A percentile compares a stretch with the other conserved stretches of the same genome.
These are phyloP conservation scores for Poecilia picta DNA, from an alignment of 2,797 vertebrate genomes.

Conservation along the genomic window DNA sequence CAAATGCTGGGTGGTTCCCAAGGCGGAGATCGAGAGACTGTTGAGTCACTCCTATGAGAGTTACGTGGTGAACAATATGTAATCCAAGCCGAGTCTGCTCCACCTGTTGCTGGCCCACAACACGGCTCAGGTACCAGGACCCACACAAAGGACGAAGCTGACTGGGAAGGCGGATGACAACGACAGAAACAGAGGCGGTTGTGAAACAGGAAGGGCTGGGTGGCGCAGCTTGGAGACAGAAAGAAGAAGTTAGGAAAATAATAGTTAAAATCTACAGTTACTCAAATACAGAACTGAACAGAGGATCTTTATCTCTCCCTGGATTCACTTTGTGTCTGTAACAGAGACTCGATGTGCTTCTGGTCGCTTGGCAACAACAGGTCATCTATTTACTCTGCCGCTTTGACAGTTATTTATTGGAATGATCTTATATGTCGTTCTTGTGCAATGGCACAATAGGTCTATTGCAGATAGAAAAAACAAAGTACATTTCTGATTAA, in stretches of 20 bases:
- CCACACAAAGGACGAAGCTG: constrained; percentile 39
- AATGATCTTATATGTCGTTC: constrained; percentile 3
- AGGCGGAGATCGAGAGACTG: constrained; percentile 76
- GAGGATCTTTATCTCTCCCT: constrained; percentile 26
- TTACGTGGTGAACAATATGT: constrained; percentile 80
- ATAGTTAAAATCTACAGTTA: constrained; percentile 5
- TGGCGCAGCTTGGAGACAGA: constrained; percentile 15
- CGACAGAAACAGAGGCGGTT: constrained; percentile 21
- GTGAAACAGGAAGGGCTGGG: neutral
- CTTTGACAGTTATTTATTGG: constrained; percentile 21
- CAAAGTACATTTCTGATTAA: too few relatives aligned
- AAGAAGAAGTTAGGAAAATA: constrained; percentile 10
- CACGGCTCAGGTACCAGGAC: constrained; percentile 39
- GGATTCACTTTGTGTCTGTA: constrained; percentile 17
- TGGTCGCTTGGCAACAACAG: constrained; percentile 60
- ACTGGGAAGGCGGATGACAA: constrained; percentile 17
- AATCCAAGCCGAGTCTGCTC: constrained; percentile 39
- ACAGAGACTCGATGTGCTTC: constrained; percentile 40
- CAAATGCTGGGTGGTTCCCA: constrained; percentile 86
- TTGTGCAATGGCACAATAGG: neutral
- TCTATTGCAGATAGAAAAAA: too few relatives aligned
- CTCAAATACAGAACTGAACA: constrained; percentile 21
- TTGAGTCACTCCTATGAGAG: constrained; percentile 80
- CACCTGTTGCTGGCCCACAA: constrained; percentile 23
- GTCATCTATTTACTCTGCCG: constrained; percentile 31